phyloP scores from a whole-genome alignment of 1,140 invertebrate genomes.

The Nomia melanderi region DNA sequence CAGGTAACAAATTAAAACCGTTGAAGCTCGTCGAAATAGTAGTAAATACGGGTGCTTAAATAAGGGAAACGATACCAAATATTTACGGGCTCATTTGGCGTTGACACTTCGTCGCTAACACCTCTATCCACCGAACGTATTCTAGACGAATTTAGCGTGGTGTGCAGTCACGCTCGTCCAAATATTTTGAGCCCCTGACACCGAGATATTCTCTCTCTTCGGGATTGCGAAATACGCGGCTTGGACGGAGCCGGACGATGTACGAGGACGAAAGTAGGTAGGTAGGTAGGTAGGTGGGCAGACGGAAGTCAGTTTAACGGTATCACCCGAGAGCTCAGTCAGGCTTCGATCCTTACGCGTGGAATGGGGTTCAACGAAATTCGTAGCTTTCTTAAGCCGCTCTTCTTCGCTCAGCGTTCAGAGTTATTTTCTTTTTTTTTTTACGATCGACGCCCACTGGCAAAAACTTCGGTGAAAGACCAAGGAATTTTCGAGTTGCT shows the following conservation, averaged over 20 bases:
- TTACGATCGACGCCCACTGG: conserved; percentile 32
- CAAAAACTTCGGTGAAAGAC: neutral
- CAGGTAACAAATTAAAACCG: neutral
- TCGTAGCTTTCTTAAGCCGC: conserved; percentile 44
- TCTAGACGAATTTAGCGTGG: conserved; percentile 35
- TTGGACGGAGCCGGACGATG: conserved; percentile 52
- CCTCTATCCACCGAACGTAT: neutral
- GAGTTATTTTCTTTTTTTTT: neutral
- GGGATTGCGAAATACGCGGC: conserved; percentile 43
- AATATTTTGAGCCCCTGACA: conserved; percentile 47
- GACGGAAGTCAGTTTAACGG: conserved; percentile 78
- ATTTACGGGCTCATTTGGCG: neutral
- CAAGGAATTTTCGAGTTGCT: conserved; percentile 18
- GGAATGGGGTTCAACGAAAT: conserved; percentile 61
- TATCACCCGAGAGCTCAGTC: conserved; percentile 65
- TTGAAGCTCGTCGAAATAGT: neutral
- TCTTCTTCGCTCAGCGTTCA: neutral
- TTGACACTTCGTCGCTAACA: neutral
- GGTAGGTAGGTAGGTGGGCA: conserved; percentile 76
- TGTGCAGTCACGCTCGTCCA: conserved; percentile 18
- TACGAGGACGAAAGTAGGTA: conserved; percentile 75
- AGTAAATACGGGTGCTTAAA: neutral
- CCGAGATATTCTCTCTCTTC: conserved; percentile 42
- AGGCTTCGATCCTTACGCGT: conserved; percentile 55
- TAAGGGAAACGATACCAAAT: neutral